Percentiles rank a stretch among this genome's conserved stretches.
These are phyloP conservation scores for Neoniphon sammara DNA, from an alignment of 2,797 vertebrate species.

Conservation along the genomic window DNA sequence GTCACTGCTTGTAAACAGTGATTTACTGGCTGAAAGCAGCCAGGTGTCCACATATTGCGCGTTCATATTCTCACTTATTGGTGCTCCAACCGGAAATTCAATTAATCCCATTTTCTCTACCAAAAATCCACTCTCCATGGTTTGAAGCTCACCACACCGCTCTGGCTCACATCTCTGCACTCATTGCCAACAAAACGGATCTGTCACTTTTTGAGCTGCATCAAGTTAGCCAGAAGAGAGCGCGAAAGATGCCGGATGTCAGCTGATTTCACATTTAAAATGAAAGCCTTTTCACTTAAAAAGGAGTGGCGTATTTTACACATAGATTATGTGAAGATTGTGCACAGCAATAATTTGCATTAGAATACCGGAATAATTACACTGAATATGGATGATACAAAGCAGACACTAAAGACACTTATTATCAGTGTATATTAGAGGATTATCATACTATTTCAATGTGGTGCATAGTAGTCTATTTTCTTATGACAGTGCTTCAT, in stretches of 20 bases:
- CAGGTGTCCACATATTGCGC: not conserved
- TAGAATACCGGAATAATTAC: too few relatives aligned
- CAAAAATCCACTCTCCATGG: slow-evolving; percentile 60
- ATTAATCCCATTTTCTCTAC: slow-evolving; percentile 14
- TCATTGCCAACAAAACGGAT: slow-evolving; percentile 22
- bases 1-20: too few relatives aligned
- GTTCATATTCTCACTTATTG: not conserved
- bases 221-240: slow-evolving; percentile 22
- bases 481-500: too few relatives aligned
- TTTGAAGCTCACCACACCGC: slow-evolving; percentile 56
- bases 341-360: too few relatives aligned
- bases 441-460: too few relatives aligned
- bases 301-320: too few relatives aligned
- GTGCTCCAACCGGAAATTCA: slow-evolving; percentile 32
- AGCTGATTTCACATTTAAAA: not conserved
- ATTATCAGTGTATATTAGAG: too few relatives aligned
- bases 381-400: too few relatives aligned
- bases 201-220: slow-evolving; percentile 26
- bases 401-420: too few relatives aligned
- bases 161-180: slow-evolving; percentile 30
- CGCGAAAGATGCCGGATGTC: slow-evolving; percentile 18
- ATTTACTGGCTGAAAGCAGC: not conserved
- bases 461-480: too few relatives aligned
- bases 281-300: slow-evolving; percentile 24
- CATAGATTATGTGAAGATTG: too few relatives aligned